Evolutionary conservation across 2,113 vertebrate species (phyloP).

Genomic region (Hylia prasina): DNA sequence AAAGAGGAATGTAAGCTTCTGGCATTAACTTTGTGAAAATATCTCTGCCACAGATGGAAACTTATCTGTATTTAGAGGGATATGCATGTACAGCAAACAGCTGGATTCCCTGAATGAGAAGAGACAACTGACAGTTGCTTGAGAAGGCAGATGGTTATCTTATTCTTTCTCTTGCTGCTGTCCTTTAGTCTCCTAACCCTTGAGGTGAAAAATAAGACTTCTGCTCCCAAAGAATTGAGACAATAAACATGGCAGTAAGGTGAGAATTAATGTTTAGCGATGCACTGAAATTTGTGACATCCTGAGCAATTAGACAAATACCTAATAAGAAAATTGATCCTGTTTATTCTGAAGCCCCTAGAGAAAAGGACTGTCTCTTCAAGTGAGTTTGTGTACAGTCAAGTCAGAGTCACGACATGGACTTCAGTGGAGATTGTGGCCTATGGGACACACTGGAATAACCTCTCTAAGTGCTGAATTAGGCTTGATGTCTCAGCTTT

Average conservation of each 20-base stretch:
- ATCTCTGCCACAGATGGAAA: neutral
- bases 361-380: neutral
- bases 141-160: neutral
- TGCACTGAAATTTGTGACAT: neutral
- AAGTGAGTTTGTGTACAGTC: neutral
- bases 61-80: neutral
- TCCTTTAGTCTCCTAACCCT: neutral
- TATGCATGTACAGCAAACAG: neutral
- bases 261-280: neutral
- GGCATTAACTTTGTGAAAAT: neutral
- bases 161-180: neutral
- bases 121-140: neutral
- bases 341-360: neutral
- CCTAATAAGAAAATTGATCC: neutral
- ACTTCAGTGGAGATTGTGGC: neutral
- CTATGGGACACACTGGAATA: neutral
- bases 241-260: neutral
- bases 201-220: neutral
- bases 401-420: neutral
- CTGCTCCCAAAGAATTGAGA: neutral
- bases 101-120: neutral
- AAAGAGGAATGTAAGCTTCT: neutral
- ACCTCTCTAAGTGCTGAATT: neutral
- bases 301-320: neutral
- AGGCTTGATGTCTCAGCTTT: neutral